Base-by-base conservation (phyloP, 92 coral and sea anemone species). In the Siderastrea radians region DNA sequence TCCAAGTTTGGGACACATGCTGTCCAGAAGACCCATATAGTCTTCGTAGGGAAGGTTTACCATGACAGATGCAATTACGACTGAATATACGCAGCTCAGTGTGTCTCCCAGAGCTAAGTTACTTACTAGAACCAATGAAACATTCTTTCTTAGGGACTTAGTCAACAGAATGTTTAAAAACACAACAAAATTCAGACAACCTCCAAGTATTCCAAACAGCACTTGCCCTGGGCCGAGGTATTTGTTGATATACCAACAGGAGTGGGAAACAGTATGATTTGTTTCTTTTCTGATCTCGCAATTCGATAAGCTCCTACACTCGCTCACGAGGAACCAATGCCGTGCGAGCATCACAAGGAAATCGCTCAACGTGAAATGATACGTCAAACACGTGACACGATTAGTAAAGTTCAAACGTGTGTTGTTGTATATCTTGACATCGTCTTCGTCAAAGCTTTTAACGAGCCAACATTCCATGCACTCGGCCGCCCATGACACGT, bases 151-250 rank as follows among this genome's bases (percentile, higher is more conserved):
- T 10, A 70, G 16, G 50, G 53, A 45, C 26, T 70, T 70, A 0
- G 75, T 70, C n/a, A 6, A 70, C 75, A 70, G 8, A 48, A 70
- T 70, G 75, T 70, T 70, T 16, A 14, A 9, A 48, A 70, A 70
- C 53, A 45, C 75, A 2, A 70, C 6, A 5, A 70, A 46, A 48
- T 70, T 70, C 5, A 70, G 53, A 16, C 3, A 2, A 8, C 52
- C 53, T 15, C 75, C 75, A 2, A 48, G 3, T 48, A 45, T 48
- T 44, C 75, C 53, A 2, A 70, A 16, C 50, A 70, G 5, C 52
- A 68, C 5, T 7, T 68, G 75, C 4, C 2, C 45, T 4, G 45
- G 6, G 75, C 26, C 3, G 9, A 8, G 4, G 45, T 16, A 50
- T n/a, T 70, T 48, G 6, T 1, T 7, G 75, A n/a, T 45, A 4